Evolutionary conservation across 1,140 invertebrate species (phyloP).

Genomic region (Matsumurasca onukii): DNA sequence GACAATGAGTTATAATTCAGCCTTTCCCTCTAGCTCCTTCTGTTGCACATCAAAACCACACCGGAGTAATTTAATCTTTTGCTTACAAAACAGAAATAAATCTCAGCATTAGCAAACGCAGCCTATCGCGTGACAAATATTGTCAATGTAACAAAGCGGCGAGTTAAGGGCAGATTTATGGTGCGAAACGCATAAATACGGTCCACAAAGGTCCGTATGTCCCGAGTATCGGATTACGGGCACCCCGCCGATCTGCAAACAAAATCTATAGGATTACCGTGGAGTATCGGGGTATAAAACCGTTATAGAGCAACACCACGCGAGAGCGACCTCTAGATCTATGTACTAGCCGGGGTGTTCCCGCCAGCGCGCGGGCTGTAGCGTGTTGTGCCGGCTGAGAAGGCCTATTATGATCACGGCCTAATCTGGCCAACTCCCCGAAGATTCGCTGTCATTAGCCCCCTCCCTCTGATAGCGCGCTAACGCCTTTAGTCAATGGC

Average conservation of each 20-base stretch:
- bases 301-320: neutral
- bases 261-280: constrained; percentile 17
- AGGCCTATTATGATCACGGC: constrained; percentile 18
- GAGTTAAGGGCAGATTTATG: neutral
- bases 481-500: constrained; percentile 1
- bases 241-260: constrained; percentile 9
- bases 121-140: constrained; percentile 16
- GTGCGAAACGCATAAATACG: constrained; percentile 8
- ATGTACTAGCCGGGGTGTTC: too few relatives aligned
- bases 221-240: constrained; percentile 17
- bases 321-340: too few relatives aligned
- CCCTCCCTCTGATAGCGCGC: neutral
- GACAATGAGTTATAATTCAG: too few relatives aligned
- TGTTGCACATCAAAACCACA: too few relatives aligned
- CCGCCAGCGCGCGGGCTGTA: too few relatives aligned
- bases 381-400: too few relatives aligned
- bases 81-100: too few relatives aligned
- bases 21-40: too few relatives aligned
- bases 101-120: neutral
- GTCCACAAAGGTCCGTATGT: constrained; percentile 21
- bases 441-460: constrained; percentile 16
- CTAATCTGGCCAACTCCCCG: constrained; percentile 18
- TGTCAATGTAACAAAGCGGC: constrained; percentile 4
- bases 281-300: constrained; percentile 9
- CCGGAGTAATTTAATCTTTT: too few relatives aligned